Percentiles rank a stretch among this genome's conserved stretches.
Evolutionary conservation across 2,797 vertebrate genomes (phyloP).

Genomic region (Gobio occitaniae): DNA sequence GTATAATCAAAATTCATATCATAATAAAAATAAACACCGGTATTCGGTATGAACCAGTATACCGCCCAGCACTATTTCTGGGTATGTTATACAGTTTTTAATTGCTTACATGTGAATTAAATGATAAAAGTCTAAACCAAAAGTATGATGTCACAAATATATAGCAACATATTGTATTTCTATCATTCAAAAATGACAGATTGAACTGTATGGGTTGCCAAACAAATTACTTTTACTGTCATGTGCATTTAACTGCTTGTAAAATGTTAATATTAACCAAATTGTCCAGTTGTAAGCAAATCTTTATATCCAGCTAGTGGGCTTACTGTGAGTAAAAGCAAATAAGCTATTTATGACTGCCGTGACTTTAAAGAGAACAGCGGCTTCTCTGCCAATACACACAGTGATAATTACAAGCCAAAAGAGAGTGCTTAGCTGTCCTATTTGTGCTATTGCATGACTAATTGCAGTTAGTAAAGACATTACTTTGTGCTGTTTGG

Average conservation of each 20-base stretch:
- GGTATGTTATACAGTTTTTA: neutral
- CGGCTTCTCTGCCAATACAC: neutral
- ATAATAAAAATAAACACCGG: no score
- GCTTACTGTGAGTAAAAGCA: neutral
- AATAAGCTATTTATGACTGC: neutral
- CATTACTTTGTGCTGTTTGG: neutral
- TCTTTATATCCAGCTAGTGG: neutral
- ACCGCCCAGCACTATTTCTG: neutral
- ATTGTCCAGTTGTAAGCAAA: neutral
- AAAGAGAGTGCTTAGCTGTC: slow-evolving; percentile 5
- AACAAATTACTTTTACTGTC: neutral
- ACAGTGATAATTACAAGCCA: neutral
- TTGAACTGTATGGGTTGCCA: neutral
- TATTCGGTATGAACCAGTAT: no score
- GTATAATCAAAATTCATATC: no score
- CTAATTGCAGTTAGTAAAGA: neutral
- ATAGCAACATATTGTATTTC: neutral
- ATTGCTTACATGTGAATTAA: neutral
- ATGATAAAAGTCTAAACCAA: neutral
- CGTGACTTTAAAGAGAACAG: neutral
- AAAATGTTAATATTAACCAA: neutral
- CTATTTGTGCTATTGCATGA: neutral
- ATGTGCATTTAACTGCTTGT: neutral
- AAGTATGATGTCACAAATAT: neutral
- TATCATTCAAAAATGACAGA: neutral